These are phyloP conservation scores for Nebria brevicollis DNA, from an alignment of 2,888 invertebrate species.

Conservation along the genomic window DNA sequence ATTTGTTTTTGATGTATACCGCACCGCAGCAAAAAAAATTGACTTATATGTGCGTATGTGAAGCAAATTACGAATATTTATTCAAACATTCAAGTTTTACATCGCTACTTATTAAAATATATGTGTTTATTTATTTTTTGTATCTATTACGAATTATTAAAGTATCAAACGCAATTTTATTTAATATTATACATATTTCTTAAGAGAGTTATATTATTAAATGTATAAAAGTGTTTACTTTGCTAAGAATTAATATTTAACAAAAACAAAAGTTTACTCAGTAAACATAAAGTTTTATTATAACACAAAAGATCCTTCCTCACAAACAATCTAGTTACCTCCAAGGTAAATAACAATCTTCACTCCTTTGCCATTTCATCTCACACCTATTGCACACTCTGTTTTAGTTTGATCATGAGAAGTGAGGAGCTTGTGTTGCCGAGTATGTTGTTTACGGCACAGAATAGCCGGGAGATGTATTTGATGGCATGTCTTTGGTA, in stretches of 20 bases:
- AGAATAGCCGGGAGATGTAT: neutral
- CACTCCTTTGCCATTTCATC: neutral
- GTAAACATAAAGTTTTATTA: neutral
- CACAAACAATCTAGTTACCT: neutral
- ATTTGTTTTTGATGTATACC: no score
- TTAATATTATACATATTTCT: no score
- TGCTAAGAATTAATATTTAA: neutral
- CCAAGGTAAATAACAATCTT: neutral
- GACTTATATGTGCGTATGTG: no score
- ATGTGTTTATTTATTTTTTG: no score
- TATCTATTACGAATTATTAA: no score
- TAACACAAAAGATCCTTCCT: neutral
- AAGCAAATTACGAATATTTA: no score
- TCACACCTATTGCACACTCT: constrained; percentile 2
- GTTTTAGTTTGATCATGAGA: neutral
- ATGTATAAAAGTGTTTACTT: neutral
- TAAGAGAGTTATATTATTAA: no score
- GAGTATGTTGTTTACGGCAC: neutral
- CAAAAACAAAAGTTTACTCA: neutral
- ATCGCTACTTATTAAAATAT: no score
- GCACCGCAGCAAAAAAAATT: no score
- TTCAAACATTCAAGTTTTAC: no score
- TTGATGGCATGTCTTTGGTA: constrained; percentile 7
- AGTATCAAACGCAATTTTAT: no score
- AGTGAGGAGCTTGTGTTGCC: constrained; percentile 2